Evolutionary conservation across 2,888 invertebrate genomes (phyloP).

Genomic region (Margaritifera margaritifera): DNA sequence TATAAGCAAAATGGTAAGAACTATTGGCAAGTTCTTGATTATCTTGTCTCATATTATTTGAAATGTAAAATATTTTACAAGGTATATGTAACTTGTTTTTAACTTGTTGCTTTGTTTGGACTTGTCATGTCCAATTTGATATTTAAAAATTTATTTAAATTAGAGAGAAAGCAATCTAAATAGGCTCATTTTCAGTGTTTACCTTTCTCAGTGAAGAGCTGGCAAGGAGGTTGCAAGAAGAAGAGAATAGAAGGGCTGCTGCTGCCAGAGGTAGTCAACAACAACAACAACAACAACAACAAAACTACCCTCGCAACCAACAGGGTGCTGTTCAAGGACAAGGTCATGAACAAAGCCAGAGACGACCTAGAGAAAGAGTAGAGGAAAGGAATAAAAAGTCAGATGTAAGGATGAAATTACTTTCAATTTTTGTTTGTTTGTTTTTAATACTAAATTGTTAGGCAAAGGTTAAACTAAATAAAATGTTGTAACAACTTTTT

Average conservation of each 20-base stretch:
- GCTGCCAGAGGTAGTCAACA: conserved; percentile 32
- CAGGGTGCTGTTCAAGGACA: conserved; percentile 7
- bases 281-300: conserved; percentile 18
- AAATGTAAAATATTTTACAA: no score
- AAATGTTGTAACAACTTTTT: no score
- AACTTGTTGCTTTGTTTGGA: no score
- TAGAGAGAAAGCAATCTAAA: not conserved
- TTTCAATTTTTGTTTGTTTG: not conserved
- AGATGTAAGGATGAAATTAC: conserved; percentile 20
- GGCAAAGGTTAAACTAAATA: not conserved
- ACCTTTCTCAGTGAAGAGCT: conserved; percentile 71
- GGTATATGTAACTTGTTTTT: no score
- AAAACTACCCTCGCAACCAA: conserved; percentile 19
- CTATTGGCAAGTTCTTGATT: no score
- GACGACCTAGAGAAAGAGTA: conserved; percentile 28
- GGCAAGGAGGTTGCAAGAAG: conserved; percentile 73
- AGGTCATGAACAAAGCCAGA: conserved; percentile 12
- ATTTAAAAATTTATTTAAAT: no score
- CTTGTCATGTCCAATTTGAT: no score
- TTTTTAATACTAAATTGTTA: not conserved
- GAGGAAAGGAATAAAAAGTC: conserved; percentile 40
- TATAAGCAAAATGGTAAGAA: no score
- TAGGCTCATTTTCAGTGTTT: not conserved
- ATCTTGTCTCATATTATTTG: no score
- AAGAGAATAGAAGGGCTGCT: conserved; percentile 71